Base-by-base conservation (phyloP, 2,888 invertebrate genomes). In the Cybosia mesomella region DNA sequence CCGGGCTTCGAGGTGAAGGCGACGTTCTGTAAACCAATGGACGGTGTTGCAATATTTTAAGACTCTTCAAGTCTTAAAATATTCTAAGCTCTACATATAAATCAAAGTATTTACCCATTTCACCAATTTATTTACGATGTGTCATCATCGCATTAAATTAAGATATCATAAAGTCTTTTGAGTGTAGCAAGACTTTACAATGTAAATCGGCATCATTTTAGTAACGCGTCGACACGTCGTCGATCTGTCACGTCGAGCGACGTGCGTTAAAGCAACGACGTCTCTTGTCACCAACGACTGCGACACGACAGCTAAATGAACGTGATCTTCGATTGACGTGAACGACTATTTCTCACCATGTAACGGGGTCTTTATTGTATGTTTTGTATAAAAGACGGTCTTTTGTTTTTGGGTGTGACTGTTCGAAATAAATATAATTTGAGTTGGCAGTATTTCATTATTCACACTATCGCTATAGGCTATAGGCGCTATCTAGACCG, bases 291-390 rank as follows among this genome's bases (percentile, higher is more conserved):
- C 58, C 70, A 70, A 68, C 74, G 75, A 66, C 65, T 72, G 68
- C 70, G 65, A 74, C 71, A 71, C 76, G 84, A 83, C 84, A 83
- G 83, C 73, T 79, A 77, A 77, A 80, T 81, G 75, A 73, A 79
- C 66, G 64, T 76, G 77, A 72, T 69, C 72, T 77, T 74, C 79
- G 79, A 83, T 77, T 79, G 83, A 85, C 73, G 79, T 80, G 79
- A 70, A 68, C 61, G 72, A 71, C 73, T 72, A 72, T 72, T 73
- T 65, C 34, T 49, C 39, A 58, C 7, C 8, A 36, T 71, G 68
- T 77, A 77, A 69, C 72, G 67, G 70, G 43, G 22, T 21, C 61
- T 69, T 68, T 63, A 70, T 63, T 68, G 55, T 68, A 58, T 22
- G n/a, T 68, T 58, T 18, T 54, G n/a, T 22, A 32, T 59, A 43